A percentile compares a stretch with the other conserved stretches of the same genome.
phyloP scores from a whole-genome alignment of 2,888 invertebrate genomes.

The Drosophila rubida region DNA sequence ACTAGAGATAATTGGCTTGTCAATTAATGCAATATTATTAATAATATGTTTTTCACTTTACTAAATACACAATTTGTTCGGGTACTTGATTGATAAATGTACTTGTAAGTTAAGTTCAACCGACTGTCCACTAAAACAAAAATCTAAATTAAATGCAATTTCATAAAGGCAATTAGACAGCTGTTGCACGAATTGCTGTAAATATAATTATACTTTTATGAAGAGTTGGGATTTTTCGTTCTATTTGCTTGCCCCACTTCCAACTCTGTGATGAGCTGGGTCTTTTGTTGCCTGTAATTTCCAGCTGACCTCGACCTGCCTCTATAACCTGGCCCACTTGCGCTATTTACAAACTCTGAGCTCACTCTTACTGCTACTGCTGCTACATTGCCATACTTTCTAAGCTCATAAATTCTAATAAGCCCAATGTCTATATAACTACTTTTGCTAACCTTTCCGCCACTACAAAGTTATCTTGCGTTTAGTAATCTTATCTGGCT shows the following conservation, averaged over 20 bases:
- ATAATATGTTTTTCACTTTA: background rate
- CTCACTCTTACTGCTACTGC: background rate
- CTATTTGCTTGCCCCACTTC: background rate
- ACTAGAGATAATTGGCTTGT: constrained; percentile 4
- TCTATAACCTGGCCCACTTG: background rate
- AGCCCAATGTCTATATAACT: background rate
- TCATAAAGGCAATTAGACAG: background rate
- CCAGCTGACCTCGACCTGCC: background rate
- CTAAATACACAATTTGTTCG: background rate
- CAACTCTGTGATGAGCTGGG: background rate
- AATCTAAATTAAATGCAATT: background rate
- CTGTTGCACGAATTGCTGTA: background rate
- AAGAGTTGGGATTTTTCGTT: background rate
- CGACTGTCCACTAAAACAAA: too few species aligned
- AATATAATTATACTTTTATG: background rate
- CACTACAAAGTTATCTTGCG: constrained; percentile 2
- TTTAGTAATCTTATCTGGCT: constrained; percentile 14
- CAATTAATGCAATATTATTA: constrained; percentile 8
- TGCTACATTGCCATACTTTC: background rate
- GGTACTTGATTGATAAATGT: background rate
- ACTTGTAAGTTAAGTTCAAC: background rate
- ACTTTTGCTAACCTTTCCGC: constrained; percentile 3
- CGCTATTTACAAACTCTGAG: background rate
- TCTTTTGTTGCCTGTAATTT: background rate
- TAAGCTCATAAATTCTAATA: constrained; percentile 1